Conservation (phyloP, 1,140 invertebrate species). For the Mesaphorura yosii region DNA sequence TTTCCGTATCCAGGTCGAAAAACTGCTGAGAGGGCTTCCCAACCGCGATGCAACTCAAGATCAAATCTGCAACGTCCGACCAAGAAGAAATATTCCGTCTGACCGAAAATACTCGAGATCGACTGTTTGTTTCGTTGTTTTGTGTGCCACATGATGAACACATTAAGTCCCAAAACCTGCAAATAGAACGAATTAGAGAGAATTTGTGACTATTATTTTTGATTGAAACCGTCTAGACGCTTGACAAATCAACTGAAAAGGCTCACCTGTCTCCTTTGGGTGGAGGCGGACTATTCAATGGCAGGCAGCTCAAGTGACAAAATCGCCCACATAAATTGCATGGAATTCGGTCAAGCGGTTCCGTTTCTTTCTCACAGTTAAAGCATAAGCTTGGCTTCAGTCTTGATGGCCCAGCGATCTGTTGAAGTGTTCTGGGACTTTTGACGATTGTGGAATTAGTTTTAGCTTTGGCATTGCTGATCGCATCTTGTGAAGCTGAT, state of each 20-base stretch:
- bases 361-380: conserved; percentile 13
- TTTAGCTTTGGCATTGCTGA: no score
- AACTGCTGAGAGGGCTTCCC: background rate
- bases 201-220: conserved; percentile 6
- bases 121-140: conserved; percentile 1
- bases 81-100: conserved; percentile 19
- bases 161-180: conserved; percentile 24
- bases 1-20: conserved; percentile 21
- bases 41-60: conserved; percentile 15
- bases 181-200: background rate
- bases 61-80: conserved; percentile 21
- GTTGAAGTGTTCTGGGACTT: no score
- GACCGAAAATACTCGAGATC: conserved; percentile 20
- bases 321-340: conserved; percentile 20
- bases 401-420: no score
- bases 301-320: conserved; percentile 20
- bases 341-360: conserved; percentile 11
- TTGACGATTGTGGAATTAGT: no score
- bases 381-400: no score
- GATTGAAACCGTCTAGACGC: no score
- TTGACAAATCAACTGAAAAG: no score
- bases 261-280: conserved; percentile 19
- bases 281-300: conserved; percentile 9
- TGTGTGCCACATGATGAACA: conserved; percentile 25
- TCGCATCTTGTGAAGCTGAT: no score